Base-by-base conservation (phyloP, 2,888 invertebrate species). In the Seira musarum region DNA sequence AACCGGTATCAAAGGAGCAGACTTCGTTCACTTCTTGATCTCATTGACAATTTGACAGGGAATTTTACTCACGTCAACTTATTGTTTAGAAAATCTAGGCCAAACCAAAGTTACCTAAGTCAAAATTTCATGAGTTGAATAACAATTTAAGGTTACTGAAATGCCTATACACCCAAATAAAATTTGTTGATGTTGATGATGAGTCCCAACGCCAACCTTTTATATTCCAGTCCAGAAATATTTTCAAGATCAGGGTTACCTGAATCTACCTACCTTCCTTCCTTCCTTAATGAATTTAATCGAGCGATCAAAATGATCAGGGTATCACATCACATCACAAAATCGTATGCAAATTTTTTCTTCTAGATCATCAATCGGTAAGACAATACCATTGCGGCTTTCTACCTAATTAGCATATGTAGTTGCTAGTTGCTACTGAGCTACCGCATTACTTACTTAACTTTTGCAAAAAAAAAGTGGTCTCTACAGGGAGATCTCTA, bases 381-480 rank as follows among this genome's bases (percentile, higher is more conserved):
- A 49, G 25, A 61, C 57, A 60, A 40, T 67, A 40, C 40, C 21
- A 22, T 53, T 74, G 40, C 22, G 68, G n/a, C n/a, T n/a, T n/a
- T 40, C 22, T 19, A 21, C 25, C 72, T 67, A 66, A 78, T 78
- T 78, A 61, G 72, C 78, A 78, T n/a, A n/a, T n/a, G n/a, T n/a
- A n/a, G n/a, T n/a, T n/a, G n/a, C n/a, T n/a, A n/a, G n/a, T n/a
- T n/a, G n/a, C n/a, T 72, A 77, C 46, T 60, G 60, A 22, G 61
- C 77, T 77, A 77, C 77, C 71, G 77, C 71, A 60, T 77, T 71
- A 78, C 78, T 78, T 72, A 70, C 49, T 13, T n/a, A 71, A 46
- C 67, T 71, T 77, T 35, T 69, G 19, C 24, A 24, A 46, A 63
- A 49, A 78, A 75, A 78, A 78, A 72, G 67, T 77, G 57, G 77